Percentiles rank a stretch among this genome's conserved stretches.
Evolutionary conservation across 2,797 vertebrate genomes (phyloP).

Genomic region (Gouania willdenowi): DNA sequence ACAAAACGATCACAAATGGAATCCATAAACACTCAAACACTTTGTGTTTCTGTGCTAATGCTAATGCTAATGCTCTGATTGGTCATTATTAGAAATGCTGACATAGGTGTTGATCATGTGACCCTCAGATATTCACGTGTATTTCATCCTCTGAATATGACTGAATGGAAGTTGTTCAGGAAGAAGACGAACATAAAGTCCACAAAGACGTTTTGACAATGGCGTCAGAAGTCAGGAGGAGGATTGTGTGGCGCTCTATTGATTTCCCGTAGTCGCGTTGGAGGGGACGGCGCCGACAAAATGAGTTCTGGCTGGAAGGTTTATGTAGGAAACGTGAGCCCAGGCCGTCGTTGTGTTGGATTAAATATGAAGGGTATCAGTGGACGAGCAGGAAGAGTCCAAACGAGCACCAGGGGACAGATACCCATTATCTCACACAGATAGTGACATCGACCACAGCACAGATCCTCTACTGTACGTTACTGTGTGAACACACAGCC

Average conservation of each 20-base stretch:
- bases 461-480: conserved; percentile 32
- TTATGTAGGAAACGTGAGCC: conserved; percentile 78
- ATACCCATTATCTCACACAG: conserved; percentile 71
- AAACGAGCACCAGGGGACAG: conserved; percentile 74
- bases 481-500: conserved; percentile 42
- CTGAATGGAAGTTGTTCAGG: conserved; percentile 6
- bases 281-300: conserved; percentile 76
- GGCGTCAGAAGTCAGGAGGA: conserved; percentile 63
- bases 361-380: conserved; percentile 75
- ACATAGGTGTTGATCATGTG: too few species aligned
- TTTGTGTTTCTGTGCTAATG: too few species aligned
- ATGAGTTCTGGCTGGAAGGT: conserved; percentile 76
- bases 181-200: conserved; percentile 33
- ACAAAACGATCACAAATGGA: too few species aligned
- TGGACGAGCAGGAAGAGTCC: conserved; percentile 74
- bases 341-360: conserved; percentile 70
- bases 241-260: conserved; percentile 71
- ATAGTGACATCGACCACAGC: conserved; percentile 49
- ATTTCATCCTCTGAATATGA: conserved; percentile 8
- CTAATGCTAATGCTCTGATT: too few species aligned
- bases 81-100: too few species aligned
- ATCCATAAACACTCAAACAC: too few species aligned
- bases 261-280: conserved; percentile 71
- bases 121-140: not conserved
- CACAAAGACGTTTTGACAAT: conserved; percentile 59